phyloP scores from a whole-genome alignment of 1,140 invertebrate genomes.

The Drosophila micromelanica region DNA sequence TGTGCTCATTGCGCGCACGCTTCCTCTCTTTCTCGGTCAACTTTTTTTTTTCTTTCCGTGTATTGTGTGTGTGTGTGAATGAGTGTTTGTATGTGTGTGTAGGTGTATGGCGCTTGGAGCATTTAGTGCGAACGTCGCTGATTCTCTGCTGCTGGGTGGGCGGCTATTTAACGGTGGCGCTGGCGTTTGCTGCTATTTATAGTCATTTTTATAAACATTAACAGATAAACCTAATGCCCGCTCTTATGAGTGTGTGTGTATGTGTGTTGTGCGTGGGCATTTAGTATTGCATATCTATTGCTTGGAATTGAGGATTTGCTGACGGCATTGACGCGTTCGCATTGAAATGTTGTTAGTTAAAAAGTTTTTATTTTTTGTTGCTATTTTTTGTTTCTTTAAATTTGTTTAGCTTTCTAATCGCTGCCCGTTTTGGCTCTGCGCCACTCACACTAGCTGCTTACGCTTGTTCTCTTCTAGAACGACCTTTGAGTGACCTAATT shows the following conservation, averaged over 20 bases:
- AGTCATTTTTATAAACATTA: constrained; percentile 78
- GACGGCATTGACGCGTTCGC: constrained; percentile 44
- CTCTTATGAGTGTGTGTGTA: constrained; percentile 3
- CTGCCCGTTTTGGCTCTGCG: constrained; percentile 23
- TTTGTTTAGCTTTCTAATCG: constrained; percentile 53
- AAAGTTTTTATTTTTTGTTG: constrained; percentile 37
- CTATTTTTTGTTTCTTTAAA: constrained; percentile 1
- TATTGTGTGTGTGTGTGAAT: constrained; percentile 58
- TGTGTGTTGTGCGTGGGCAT: constrained; percentile 29
- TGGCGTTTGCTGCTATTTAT: constrained; percentile 68
- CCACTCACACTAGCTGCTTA: constrained; percentile 10
- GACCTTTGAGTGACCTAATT: constrained; percentile 57
- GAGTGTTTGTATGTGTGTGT: constrained; percentile 31
- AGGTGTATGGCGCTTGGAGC: constrained; percentile 53
- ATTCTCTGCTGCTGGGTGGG: constrained; percentile 54
- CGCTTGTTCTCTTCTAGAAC: constrained; percentile 29
- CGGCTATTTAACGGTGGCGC: constrained; percentile 57
- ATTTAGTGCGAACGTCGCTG: constrained; percentile 40
- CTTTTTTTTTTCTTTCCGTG: constrained; percentile 54
- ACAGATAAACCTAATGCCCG: constrained; percentile 67
- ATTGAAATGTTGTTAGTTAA: constrained; percentile 52
- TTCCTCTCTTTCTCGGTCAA: constrained; percentile 23
- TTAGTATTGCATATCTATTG: constrained; percentile 40
- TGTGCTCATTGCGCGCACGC: constrained; percentile 30
- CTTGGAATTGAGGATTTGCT: constrained; percentile 45